Evolutionary conservation across 2,113 vertebrate species (phyloP), one percentile per base, ranked within the genome.

Genomic region (Otolemur garnettii): DNA sequence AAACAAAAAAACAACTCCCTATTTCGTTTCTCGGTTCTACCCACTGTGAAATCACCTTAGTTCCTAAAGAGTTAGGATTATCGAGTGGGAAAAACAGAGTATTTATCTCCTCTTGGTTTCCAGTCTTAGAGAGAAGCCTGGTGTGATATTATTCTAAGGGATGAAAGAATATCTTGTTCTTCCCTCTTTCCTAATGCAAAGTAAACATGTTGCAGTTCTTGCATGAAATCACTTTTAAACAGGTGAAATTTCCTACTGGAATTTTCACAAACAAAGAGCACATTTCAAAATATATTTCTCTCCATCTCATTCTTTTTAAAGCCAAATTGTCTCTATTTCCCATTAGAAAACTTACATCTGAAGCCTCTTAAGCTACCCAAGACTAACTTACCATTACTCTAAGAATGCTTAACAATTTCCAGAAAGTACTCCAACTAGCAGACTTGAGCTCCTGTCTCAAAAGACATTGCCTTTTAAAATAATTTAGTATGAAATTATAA

Each of bases 281-380:
- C 38, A 91, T 82, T 94, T 96, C 93, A 81, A 94, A 86, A 92
- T 18, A 10, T 90, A 72, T 74, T 88, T 88, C 12, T 53, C 28
- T 33, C 19, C 33, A 28, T 53, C 42, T 5, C 35, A 33, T 66
- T 68, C 57, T 78, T 9, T 55, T 92, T n/a, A 28, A 88, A 96
- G 12, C 0, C 69, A 91, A 0, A 22, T 57, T 26, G 0, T 35
- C 80, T n/a, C 19, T 92, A 68, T 35, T 60, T 2, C 3, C 6
- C 66, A 22, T 38, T 66, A 93, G 19, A 35, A 95, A 91, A 69
- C 18, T 6, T 79, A 38, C 2, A 0, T 82, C 59, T 74, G 62
- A 89, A 62, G 7, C 0, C 7, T 92, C 55, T 38, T 38, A 10
- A 3, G 53, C 88, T 79, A 88, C 75, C 11, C 71, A 38, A 90